A percentile compares a stretch with the other conserved stretches of the same genome.
phyloP scores from a whole-genome alignment of 2,888 invertebrate species.

The Limnephilus rhombicus region DNA sequence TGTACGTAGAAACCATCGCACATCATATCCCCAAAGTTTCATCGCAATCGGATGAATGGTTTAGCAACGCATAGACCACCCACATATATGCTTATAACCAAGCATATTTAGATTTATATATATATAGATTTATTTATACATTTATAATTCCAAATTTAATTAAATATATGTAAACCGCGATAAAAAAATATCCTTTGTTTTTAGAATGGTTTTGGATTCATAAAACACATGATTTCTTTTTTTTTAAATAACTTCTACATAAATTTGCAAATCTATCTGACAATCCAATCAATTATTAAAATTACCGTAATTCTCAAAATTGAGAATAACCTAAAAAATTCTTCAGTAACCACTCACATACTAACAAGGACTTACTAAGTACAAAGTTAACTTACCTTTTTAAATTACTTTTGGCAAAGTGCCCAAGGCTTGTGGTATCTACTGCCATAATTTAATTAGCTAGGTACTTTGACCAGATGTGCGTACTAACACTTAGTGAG shows the following conservation, averaged over 20 bases:
- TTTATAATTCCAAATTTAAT: too few species aligned
- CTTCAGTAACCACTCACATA: neutral
- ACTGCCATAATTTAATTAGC: neutral
- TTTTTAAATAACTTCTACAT: too few species aligned
- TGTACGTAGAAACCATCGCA: too few species aligned
- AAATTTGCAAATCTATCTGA: neutral
- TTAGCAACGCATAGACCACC: too few species aligned
- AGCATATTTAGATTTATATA: too few species aligned
- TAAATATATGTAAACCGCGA: too few species aligned
- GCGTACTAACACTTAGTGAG: neutral
- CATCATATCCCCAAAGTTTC: too few species aligned
- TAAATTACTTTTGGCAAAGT: neutral
- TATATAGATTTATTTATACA: too few species aligned
- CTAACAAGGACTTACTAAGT: neutral
- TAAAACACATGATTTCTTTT: neutral
- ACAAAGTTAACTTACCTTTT: neutral
- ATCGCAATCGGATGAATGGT: too few species aligned
- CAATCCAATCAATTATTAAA: neutral
- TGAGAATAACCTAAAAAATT: neutral
- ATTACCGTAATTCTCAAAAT: neutral
- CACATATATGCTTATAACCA: too few species aligned
- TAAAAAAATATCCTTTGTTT: neutral
- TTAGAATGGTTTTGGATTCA: neutral
- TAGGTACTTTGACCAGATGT: neutral
- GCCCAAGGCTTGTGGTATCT: neutral